Evolutionary conservation across 2,797 vertebrate genomes (phyloP), one percentile per base, ranked within the genome.

Genomic region (Stomatorhinus walkeri): DNA sequence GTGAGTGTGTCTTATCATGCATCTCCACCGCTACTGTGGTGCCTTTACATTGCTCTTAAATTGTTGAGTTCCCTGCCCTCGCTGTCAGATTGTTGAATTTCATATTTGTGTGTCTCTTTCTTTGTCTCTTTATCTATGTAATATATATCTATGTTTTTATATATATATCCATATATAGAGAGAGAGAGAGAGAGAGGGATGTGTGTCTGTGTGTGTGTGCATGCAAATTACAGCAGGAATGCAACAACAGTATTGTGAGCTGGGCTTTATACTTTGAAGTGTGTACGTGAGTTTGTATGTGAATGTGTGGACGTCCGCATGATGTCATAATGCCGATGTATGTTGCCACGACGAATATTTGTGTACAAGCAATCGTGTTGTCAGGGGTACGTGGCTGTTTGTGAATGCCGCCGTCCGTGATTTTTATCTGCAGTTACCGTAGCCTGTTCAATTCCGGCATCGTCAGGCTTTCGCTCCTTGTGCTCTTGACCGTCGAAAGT

Each of bases 271-370:
- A n/a, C 40, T 43, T 90, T 91, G 85, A 68, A 89, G 87, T 90
- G 85, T 87, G 76, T 76, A 88, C 19, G 59, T 61, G 85, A 87
- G 89, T 89, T 87, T 87, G 83, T 81, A 85, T 88, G 87, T 88
- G 87, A 89, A 54, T 36, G 87, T 56, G 81, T 89, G 51, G 22
- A 84, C 88, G 90, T 22, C 51, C 88, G 89, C 89, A 86, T 89
- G 46, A 46, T 68, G 40, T 48, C 56, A 87, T 64, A 64, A 22
- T 46, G 59, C 85, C 28, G 48, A 89, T 88, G 88, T 84, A 81
- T 89, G 22, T 48, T 49, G 54, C 8, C 83, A 22, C 40, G 56
- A 32, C 76, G 61, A 51, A 24, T 32, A 54, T 56, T 61, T 64
- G 32, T 28, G 16, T 49, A n/a, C 16, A 59, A 48, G 72, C 52